These are phyloP conservation scores for Irena cyanogastra DNA, from an alignment of 2,113 vertebrate species.

Conservation along the genomic window DNA sequence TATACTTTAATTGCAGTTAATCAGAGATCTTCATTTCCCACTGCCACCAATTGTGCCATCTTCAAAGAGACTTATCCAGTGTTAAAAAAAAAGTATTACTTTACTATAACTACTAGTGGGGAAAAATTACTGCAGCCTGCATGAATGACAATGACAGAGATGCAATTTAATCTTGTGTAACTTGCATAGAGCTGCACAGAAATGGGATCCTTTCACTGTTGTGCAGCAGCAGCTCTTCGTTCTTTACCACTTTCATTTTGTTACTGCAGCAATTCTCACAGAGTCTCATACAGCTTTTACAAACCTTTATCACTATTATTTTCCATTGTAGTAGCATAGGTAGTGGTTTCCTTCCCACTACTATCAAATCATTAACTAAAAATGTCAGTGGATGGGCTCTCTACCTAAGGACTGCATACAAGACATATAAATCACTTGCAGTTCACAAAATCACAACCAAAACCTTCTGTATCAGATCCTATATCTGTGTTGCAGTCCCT, in stretches of 20 bases:
- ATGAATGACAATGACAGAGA: constrained; percentile 39
- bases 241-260: constrained; percentile 3
- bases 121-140: constrained; percentile 37
- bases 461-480: neutral
- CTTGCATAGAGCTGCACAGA: constrained; percentile 3
- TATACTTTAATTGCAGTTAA: neutral
- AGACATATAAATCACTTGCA: neutral
- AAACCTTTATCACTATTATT: constrained; percentile 12
- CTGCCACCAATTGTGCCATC: neutral
- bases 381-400: neutral
- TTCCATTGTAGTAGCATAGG: neutral
- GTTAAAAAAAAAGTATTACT: neutral
- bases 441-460: neutral
- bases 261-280: neutral
- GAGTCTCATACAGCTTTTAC: neutral
- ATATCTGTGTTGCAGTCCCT: neutral
- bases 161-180: constrained; percentile 17
- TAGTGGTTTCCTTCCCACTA: neutral
- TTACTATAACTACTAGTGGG: neutral
- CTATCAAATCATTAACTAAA: constrained; percentile 8
- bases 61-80: constrained; percentile 8
- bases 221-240: neutral
- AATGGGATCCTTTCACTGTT: constrained; percentile 13
- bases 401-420: neutral
- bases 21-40: constrained; percentile 15